These are phyloP conservation scores for Ictalurus punctatus DNA, from an alignment of 2,113 vertebrate species.

Conservation along the genomic window DNA sequence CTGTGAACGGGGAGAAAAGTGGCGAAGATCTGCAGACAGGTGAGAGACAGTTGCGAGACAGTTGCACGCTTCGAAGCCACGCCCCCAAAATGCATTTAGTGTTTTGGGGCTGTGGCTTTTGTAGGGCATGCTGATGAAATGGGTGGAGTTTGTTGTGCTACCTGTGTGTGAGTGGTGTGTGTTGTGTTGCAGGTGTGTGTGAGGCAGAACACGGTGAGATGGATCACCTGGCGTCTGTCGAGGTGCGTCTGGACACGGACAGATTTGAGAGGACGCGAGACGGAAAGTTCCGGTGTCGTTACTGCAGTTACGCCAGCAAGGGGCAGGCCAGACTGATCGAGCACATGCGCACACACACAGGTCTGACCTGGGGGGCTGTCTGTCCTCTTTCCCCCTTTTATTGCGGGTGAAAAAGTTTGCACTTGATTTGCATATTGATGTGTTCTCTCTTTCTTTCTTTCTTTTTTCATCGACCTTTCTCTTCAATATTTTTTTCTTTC, in stretches of 20 bases:
- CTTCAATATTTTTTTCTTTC: neutral
- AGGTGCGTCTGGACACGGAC: slow-evolving; percentile 93
- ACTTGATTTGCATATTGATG: neutral
- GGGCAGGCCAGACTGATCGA: slow-evolving; percentile 95
- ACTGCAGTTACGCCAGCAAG: slow-evolving; percentile 97
- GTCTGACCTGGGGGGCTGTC: slow-evolving; percentile 58
- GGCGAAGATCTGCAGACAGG: slow-evolving; percentile 87
- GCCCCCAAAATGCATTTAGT: neutral
- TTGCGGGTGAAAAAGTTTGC: neutral
- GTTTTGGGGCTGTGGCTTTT: neutral
- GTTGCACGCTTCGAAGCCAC: neutral
- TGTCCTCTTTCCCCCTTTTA: too few relatives aligned
- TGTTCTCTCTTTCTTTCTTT: neutral
- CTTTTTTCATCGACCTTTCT: neutral
- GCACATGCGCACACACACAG: slow-evolving; percentile 96
- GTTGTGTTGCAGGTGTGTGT: neutral
- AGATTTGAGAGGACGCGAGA: slow-evolving; percentile 96
- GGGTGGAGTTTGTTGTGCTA: neutral
- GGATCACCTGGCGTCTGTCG: slow-evolving; percentile 87
- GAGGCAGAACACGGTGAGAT: slow-evolving; percentile 83
- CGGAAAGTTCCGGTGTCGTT: slow-evolving; percentile 94
- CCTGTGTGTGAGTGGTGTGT: neutral
- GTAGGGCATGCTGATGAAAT: neutral
- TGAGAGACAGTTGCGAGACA: slow-evolving; percentile 59
- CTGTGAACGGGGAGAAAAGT: slow-evolving; percentile 92